A percentile compares a stretch with the other conserved stretches of the same genome.
phyloP scores from a whole-genome alignment of 2,113 vertebrate species.

The Aptenodytes patagonicus region DNA sequence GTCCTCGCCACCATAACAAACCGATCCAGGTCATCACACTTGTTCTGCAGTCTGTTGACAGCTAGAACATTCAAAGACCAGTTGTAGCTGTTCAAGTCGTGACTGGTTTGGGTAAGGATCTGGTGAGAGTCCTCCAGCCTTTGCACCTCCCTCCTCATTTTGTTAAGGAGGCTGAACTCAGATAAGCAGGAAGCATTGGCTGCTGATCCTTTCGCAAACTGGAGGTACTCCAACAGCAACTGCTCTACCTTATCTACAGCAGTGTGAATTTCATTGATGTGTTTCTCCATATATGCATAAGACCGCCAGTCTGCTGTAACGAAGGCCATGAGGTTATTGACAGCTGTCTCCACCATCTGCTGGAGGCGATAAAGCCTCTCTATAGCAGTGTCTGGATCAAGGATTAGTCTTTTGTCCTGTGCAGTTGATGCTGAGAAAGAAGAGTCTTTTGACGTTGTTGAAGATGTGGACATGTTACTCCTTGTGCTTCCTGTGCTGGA shows the following conservation, averaged over 20 bases:
- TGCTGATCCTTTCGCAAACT: slow-evolving; percentile 81
- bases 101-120: slow-evolving; percentile 89
- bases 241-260: slow-evolving; percentile 84
- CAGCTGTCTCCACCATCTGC: slow-evolving; percentile 78
- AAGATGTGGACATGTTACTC: slow-evolving; percentile 96
- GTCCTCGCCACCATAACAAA: slow-evolving; percentile 93
- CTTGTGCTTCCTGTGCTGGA: slow-evolving; percentile 93
- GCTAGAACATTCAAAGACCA: slow-evolving; percentile 85
- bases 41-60: slow-evolving; percentile 79
- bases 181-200: slow-evolving; percentile 83
- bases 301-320: slow-evolving; percentile 86
- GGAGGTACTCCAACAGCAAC: slow-evolving; percentile 80
- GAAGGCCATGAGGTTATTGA: slow-evolving; percentile 76
- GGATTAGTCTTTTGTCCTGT: slow-evolving; percentile 72
- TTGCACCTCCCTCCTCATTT: slow-evolving; percentile 87
- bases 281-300: slow-evolving; percentile 84
- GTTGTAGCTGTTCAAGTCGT: slow-evolving; percentile 78
- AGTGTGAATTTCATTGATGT: slow-evolving; percentile 82
- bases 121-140: slow-evolving; percentile 92
- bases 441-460: slow-evolving; percentile 86
- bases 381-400: slow-evolving; percentile 86
- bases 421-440: slow-evolving; percentile 75
- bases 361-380: slow-evolving; percentile 83
- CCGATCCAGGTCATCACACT: slow-evolving; percentile 89
- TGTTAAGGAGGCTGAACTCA: slow-evolving; percentile 82